These are phyloP conservation scores for Myoxocephalus aenaeus DNA, from an alignment of 2,797 vertebrate genomes.

Conservation along the genomic window DNA sequence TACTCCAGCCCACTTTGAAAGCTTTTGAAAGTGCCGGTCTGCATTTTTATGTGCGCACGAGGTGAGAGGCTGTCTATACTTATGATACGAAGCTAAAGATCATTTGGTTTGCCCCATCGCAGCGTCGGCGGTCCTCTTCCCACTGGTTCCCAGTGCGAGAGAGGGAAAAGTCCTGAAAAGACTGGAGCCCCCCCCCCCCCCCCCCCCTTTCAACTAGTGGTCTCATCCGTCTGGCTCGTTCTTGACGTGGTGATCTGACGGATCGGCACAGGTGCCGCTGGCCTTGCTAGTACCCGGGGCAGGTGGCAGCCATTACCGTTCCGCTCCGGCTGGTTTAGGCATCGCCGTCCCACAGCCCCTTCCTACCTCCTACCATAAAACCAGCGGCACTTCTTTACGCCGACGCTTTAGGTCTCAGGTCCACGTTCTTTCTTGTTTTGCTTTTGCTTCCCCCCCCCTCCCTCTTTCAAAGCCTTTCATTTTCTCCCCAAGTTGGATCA, in stretches of 20 bases:
- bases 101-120: neutral
- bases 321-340: constrained; percentile 50
- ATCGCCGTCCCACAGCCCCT: constrained; percentile 26
- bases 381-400: constrained; percentile 16
- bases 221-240: constrained; percentile 53
- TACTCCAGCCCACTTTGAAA: constrained; percentile 30
- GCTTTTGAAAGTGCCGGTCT: constrained; percentile 4
- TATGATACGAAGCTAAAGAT: neutral
- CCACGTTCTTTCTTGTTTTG: constrained; percentile 21
- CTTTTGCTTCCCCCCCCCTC: constrained; percentile 14
- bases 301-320: constrained; percentile 54
- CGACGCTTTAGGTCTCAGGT: constrained; percentile 25
- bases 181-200: constrained; percentile 39
- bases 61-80: neutral
- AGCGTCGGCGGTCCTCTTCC: neutral
- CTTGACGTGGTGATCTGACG: constrained; percentile 73
- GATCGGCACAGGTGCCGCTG: constrained; percentile 75
- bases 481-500: constrained; percentile 70
- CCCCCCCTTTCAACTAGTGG: constrained; percentile 11
- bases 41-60: neutral
- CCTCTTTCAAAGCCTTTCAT: constrained; percentile 46
- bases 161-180: constrained; percentile 33
- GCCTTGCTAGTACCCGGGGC: constrained; percentile 41
- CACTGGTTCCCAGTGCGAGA: constrained; percentile 3
- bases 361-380: constrained; percentile 6